Evolutionary conservation across 1,140 invertebrate species (phyloP), one percentile per base, ranked within the genome.

Genomic region (Ditylenchus dipsaci): DNA sequence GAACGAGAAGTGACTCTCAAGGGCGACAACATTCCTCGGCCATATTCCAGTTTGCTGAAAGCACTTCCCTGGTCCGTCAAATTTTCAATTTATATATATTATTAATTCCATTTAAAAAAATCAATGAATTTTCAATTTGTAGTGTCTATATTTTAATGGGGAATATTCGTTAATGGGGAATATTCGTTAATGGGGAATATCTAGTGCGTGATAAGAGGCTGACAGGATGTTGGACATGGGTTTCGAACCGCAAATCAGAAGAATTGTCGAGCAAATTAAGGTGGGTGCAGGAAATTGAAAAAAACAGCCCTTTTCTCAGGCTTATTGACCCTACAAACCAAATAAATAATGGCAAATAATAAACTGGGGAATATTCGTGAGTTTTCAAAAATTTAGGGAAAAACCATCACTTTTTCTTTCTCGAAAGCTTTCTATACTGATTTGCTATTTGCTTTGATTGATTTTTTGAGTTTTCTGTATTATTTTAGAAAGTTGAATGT

Each of bases 211-310:
- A 63, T 82, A 29, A 30, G 95, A 98, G 86, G 95, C 95, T 77
- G 95, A 98, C 85, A 88, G 95, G 67, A 98, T 98, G 58, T 87
- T 97, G 78, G 94, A 97, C 85, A 97, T 97, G 94, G 95, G 95
- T 78, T 97, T 97, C 85, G 95, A 97, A 84, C 94, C 94, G 19
- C 94, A 97, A 85, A 97, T 97, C 73, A 87, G 93, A 61, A 95
- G 95, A 84, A 96, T 97, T 80, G 94, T 97, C 70, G 90, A 92
- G 81, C 92, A 96, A 85, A 93, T 97, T 82, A 86, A 92, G 72
- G 88, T 88, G 3, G 11, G 63, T n/a, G n/a, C n/a, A n/a, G n/a
- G n/a, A n/a, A n/a, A n/a, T n/a, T n/a, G n/a, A n/a, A n/a, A n/a
- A n/a, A n/a, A n/a, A n/a, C n/a, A n/a, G n/a, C n/a, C n/a, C n/a